Evolutionary conservation across 2,797 vertebrate genomes (phyloP).

Genomic region (Enteromius paludinosus): DNA sequence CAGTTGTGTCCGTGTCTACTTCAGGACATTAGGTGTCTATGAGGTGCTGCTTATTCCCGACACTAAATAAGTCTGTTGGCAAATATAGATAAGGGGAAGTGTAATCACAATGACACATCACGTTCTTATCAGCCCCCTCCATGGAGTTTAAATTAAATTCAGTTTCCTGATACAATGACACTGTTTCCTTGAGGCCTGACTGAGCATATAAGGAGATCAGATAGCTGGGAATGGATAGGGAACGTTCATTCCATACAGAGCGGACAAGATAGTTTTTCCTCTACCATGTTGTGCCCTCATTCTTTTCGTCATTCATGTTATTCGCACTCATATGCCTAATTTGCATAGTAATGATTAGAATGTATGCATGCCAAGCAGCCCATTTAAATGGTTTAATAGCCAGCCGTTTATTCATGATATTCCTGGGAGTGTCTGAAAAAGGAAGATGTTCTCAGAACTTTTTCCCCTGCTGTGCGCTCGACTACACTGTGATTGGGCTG

Average conservation of each 20-base stretch:
- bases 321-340: conserved; percentile 39
- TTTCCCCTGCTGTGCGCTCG: conserved; percentile 14
- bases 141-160: conserved; percentile 47
- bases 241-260: conserved; percentile 18
- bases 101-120: conserved; percentile 46
- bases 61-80: conserved; percentile 53
- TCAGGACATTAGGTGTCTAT: conserved; percentile 30
- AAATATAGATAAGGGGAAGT: conserved; percentile 53
- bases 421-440: conserved; percentile 25
- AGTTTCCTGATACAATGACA: conserved; percentile 45
- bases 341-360: conserved; percentile 57
- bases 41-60: conserved; percentile 37
- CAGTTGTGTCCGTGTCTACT: conserved; percentile 20
- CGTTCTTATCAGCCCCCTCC: conserved; percentile 53
- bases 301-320: conserved; percentile 24
- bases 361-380: conserved; percentile 43
- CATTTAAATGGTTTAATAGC: conserved; percentile 54
- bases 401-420: conserved; percentile 54
- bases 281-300: neutral
- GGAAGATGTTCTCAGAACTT: conserved; percentile 21
- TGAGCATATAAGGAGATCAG: conserved; percentile 49
- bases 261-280: neutral
- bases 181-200: conserved; percentile 53
- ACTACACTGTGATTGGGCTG: neutral
- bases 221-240: conserved; percentile 3